Conservation (phyloP, 2,113 vertebrate genomes). For the Gymnobelideus leadbeateri region DNA sequence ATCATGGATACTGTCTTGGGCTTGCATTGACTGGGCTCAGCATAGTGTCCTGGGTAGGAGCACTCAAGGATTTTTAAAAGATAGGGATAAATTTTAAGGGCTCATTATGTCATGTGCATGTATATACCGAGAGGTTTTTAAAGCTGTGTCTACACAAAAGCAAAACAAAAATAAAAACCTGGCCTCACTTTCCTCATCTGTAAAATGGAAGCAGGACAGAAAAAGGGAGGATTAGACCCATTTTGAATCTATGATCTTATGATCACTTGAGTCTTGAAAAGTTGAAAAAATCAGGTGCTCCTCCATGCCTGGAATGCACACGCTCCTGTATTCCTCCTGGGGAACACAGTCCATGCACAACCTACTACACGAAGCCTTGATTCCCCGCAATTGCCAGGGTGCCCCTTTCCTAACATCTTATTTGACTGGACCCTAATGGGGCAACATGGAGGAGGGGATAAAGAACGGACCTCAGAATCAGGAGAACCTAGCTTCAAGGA, state of each 20-base stretch:
- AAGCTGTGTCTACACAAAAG: not conserved
- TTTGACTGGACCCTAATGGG: not conserved
- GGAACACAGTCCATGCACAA: too few species aligned
- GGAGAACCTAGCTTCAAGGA: not conserved
- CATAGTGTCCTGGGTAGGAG: not conserved
- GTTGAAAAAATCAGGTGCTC: not conserved
- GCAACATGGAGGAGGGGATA: not conserved
- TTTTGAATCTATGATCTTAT: not conserved
- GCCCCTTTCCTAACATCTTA: not conserved
- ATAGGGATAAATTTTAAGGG: not conserved
- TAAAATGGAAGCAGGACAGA: not conserved
- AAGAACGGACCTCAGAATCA: not conserved
- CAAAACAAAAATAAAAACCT: slow-evolving; percentile 6
- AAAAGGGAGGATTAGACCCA: not conserved
- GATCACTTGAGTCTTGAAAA: not conserved
- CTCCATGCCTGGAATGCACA: not conserved
- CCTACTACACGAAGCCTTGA: not conserved
- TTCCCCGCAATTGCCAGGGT: not conserved
- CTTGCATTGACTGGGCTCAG: not conserved
- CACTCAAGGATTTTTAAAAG: not conserved
- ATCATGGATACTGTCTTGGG: not conserved
- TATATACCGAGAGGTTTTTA: not conserved
- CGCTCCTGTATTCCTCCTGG: not conserved
- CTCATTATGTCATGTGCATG: not conserved
- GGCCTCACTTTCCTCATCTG: not conserved